Conservation (phyloP, 1,140 invertebrate species). For the Drosophila baimaii region DNA sequence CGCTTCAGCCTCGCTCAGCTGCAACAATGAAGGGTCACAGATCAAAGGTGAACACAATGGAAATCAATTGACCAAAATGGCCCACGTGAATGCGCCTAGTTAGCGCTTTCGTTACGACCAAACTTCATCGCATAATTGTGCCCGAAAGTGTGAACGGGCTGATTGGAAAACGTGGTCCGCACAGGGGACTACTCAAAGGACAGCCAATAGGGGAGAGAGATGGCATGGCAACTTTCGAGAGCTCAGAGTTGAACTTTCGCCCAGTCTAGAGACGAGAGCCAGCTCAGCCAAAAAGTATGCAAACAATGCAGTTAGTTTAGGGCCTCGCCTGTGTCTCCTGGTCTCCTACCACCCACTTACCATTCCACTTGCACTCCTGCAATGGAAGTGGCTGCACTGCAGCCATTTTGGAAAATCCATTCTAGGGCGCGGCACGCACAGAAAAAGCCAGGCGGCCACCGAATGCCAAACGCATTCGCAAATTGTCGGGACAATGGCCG, state of each 20-base stretch:
- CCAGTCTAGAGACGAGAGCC: constrained; percentile 4
- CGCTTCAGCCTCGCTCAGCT: background rate
- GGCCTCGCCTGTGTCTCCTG: constrained; percentile 11
- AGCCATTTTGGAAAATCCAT: constrained; percentile 35
- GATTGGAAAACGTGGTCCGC: constrained; percentile 21
- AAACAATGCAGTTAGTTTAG: constrained; percentile 52
- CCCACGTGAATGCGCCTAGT: constrained; percentile 61
- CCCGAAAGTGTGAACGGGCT: constrained; percentile 32
- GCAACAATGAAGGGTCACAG: constrained; percentile 17
- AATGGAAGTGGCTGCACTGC: constrained; percentile 3
- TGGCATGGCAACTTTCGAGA: constrained; percentile 27
- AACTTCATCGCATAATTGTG: constrained; percentile 37
- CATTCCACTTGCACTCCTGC: constrained; percentile 9
- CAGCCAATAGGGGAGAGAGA: constrained; percentile 3
- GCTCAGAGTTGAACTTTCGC: constrained; percentile 42
- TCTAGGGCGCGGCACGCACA: constrained; percentile 50
- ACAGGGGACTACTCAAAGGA: constrained; percentile 21
- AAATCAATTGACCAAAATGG: constrained; percentile 50
- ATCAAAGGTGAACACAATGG: constrained; percentile 55
- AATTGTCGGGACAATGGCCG: constrained; percentile 48
- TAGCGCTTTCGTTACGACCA: constrained; percentile 51
- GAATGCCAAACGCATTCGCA: constrained; percentile 49
- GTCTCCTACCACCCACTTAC: background rate
- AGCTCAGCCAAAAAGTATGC: constrained; percentile 40
- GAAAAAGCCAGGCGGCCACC: constrained; percentile 28